These are phyloP conservation scores for Acleris emargana DNA, from an alignment of 2,888 invertebrate genomes.

Conservation along the genomic window DNA sequence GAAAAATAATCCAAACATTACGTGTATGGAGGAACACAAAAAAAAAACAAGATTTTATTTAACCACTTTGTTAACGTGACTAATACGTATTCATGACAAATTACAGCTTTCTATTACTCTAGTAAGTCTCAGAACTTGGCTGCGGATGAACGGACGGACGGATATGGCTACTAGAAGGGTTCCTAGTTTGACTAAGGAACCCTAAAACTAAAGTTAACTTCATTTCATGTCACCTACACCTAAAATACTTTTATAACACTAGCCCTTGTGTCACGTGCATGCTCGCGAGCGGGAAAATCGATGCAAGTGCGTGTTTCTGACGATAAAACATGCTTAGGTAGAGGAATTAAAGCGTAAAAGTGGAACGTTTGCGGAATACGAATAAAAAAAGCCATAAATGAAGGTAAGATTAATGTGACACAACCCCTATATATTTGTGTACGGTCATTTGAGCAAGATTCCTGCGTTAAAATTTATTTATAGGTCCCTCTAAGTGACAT, in stretches of 20 bases:
- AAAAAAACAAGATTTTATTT: too few species aligned
- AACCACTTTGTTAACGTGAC: too few species aligned
- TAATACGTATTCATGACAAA: too few species aligned
- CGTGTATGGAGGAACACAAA: too few species aligned
- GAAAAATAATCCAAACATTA: too few species aligned
- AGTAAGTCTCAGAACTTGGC: too few species aligned
- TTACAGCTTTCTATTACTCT: too few species aligned
- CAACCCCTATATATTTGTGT: slow-evolving; percentile 69
- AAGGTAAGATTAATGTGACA: slow-evolving; percentile 69
- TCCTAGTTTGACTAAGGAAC: too few species aligned
- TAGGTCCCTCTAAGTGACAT: slow-evolving; percentile 66
- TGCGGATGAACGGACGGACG: too few species aligned
- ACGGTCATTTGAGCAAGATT: slow-evolving; percentile 71
- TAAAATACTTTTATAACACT: neutral
- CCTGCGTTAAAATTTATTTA: slow-evolving; percentile 74
- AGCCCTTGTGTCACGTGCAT: neutral
- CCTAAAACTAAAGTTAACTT: too few species aligned
- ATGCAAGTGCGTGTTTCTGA: slow-evolving; percentile 28
- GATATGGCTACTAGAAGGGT: too few species aligned
- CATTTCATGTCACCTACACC: too few species aligned
- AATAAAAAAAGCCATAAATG: slow-evolving; percentile 56
- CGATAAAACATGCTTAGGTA: slow-evolving; percentile 31
- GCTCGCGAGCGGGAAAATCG: slow-evolving; percentile 4
- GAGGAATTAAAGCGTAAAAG: slow-evolving; percentile 44
- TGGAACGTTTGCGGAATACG: slow-evolving; percentile 47